These are phyloP conservation scores for Tetragnatha versicolor DNA, from an alignment of 1,140 invertebrate species.

Conservation along the genomic window DNA sequence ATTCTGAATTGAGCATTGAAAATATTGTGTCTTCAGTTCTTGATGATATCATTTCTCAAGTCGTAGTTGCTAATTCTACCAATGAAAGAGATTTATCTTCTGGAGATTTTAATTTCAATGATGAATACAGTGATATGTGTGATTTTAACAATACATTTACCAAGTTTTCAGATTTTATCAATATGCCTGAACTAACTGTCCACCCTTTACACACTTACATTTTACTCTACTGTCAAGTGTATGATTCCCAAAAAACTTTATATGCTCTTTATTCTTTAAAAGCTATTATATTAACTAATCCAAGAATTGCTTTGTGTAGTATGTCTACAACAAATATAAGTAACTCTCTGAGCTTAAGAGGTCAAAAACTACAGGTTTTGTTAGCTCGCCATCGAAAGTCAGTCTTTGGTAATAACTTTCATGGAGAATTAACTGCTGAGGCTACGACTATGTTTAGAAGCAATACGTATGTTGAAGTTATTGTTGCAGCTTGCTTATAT, in stretches of 20 bases:
- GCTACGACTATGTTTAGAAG: slow-evolving; percentile 70
- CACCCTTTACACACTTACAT: slow-evolving; percentile 83
- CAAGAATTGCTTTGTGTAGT: slow-evolving; percentile 76
- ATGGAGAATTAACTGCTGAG: slow-evolving; percentile 71
- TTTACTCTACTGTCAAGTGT: slow-evolving; percentile 81
- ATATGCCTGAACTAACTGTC: slow-evolving; percentile 34
- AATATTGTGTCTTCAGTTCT: slow-evolving; percentile 39
- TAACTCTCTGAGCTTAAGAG: slow-evolving; percentile 63
- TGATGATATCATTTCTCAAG: slow-evolving; percentile 43
- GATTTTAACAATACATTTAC: slow-evolving; percentile 37
- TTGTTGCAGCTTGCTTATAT: slow-evolving; percentile 81
- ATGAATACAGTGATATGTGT: slow-evolving; percentile 36
- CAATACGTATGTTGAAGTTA: slow-evolving; percentile 83
- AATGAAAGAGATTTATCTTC: slow-evolving; percentile 38
- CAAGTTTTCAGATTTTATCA: slow-evolving; percentile 26
- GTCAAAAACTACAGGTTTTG: slow-evolving; percentile 70
- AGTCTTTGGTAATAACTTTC: slow-evolving; percentile 80
- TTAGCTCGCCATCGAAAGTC: slow-evolving; percentile 81
- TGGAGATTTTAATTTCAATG: slow-evolving; percentile 47
- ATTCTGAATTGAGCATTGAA: slow-evolving; percentile 17
- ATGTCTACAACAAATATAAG: slow-evolving; percentile 74
- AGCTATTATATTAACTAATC: slow-evolving; percentile 77
- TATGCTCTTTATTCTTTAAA: slow-evolving; percentile 80
- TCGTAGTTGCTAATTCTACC: slow-evolving; percentile 11
- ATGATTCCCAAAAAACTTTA: slow-evolving; percentile 78